A percentile compares a stretch with the other conserved stretches of the same genome.
Conservation (phyloP, 1,140 invertebrate genomes). For the Ceratina australensis region DNA sequence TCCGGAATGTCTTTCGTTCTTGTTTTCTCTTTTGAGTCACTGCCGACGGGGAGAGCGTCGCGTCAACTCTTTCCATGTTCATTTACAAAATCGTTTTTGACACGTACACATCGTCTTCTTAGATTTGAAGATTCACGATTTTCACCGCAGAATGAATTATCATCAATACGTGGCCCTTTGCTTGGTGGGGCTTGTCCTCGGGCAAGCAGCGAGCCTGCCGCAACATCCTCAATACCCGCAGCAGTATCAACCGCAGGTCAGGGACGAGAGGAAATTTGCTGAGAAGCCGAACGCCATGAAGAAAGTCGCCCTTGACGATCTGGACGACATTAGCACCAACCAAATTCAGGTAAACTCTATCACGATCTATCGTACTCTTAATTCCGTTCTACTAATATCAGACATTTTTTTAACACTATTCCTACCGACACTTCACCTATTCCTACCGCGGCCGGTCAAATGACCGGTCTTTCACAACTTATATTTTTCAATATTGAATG, state of each 20-base stretch:
- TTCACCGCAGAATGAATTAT: conserved; percentile 69
- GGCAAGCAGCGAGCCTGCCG: conserved; percentile 72
- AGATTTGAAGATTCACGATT: not conserved
- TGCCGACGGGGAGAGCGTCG: not conserved
- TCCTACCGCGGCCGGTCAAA: too few species aligned
- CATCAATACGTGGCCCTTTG: conserved; percentile 72
- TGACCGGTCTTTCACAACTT: too few species aligned
- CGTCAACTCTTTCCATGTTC: not conserved
- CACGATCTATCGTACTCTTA: too few species aligned
- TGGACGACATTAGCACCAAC: conserved; percentile 90
- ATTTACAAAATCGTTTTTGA: too few species aligned
- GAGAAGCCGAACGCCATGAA: conserved; percentile 93
- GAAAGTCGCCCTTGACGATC: conserved; percentile 89
- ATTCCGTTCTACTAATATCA: not conserved
- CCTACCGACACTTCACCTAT: conserved; percentile 2
- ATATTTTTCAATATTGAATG: too few species aligned
- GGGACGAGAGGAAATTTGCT: conserved; percentile 87
- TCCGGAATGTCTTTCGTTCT: not conserved
- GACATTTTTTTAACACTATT: too few species aligned
- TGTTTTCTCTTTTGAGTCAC: conserved; percentile 21
- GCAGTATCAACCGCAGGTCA: conserved; percentile 73
- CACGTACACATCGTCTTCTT: not conserved
- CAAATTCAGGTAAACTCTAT: conserved; percentile 83
- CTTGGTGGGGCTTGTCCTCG: conserved; percentile 72
- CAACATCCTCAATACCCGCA: conserved; percentile 70